Percentiles rank a stretch among this genome's conserved stretches.
Evolutionary conservation across 2,797 vertebrate species (phyloP).

Genomic region (Apogon hyalosoma): DNA sequence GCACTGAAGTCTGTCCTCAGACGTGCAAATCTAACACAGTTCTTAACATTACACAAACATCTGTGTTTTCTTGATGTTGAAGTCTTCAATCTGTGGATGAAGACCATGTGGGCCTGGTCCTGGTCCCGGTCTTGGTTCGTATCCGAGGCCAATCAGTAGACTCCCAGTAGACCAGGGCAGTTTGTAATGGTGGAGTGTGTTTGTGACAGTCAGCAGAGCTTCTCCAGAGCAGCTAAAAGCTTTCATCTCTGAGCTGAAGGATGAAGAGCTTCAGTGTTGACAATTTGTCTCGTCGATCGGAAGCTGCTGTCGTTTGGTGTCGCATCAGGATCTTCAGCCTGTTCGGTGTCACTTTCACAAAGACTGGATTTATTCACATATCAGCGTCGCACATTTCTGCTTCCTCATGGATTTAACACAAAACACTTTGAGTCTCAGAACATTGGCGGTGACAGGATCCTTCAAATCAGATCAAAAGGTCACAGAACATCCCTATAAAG

Average conservation of each 20-base stretch:
- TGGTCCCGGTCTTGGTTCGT: too few relatives aligned
- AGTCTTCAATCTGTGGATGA: too few relatives aligned
- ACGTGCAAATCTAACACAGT: too few relatives aligned
- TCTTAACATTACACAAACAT: too few relatives aligned
- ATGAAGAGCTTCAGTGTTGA: constrained; percentile 34
- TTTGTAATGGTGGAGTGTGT: not conserved
- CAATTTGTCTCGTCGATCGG: constrained; percentile 34
- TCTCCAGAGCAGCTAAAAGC: constrained; percentile 36
- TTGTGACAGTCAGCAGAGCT: constrained; percentile 4
- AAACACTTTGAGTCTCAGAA: too few relatives aligned
- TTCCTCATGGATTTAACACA: too few relatives aligned
- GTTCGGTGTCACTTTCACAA: constrained; percentile 4
- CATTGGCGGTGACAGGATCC: not conserved
- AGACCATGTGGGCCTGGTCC: too few relatives aligned
- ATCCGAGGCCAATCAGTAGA: too few relatives aligned
- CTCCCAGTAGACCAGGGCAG: not conserved
- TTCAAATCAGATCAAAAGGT: constrained; percentile 2
- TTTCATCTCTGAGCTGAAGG: constrained; percentile 18
- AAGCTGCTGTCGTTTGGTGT: constrained; percentile 26
- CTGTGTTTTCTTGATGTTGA: too few relatives aligned
- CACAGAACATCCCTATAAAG: not conserved
- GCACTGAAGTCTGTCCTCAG: too few relatives aligned
- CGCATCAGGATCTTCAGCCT: constrained; percentile 21
- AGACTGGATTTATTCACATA: too few relatives aligned
- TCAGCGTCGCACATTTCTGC: not conserved